Base-by-base conservation (phyloP, 2,113 vertebrate genomes). In the Himantopus leucocephalus region DNA sequence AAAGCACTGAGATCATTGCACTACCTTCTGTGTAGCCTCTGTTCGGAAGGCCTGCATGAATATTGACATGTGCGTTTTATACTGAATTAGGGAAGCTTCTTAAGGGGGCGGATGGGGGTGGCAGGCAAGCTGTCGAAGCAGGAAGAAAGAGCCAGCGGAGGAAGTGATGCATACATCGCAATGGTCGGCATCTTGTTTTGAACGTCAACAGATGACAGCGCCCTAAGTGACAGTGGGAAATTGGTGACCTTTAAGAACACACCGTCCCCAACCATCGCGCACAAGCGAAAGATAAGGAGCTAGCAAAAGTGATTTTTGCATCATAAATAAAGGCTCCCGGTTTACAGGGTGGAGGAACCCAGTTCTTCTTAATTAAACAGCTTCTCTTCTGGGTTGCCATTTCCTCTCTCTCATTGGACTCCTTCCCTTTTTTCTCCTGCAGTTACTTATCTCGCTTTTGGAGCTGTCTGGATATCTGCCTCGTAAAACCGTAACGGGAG, bases 141-240 rank as follows among this genome's bases (percentile, higher is more conserved):
- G 98, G 98, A 98, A 98, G 97, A 97, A 52, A 5, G 88, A 97
- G 96, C 96, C 98, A 79, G 90, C 27, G 81, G 90, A 98, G 97
- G 97, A 98, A 98, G 96, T 97, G 97, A 98, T 97, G 98, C 94
- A 95, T 63, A 94, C 70, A 82, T 8, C 26, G 68, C 88, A 73
- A 97, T 86, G 85, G 98, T 96, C 56, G 79, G 88, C 71, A 96
- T 92, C 94, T 96, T 96, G 85, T 94, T 95, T 84, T 91, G 96
- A 97, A 97, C 73, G 75, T 48, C 90, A 92, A 76, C 88, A 63
- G 45, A 68, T 24, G 92, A 90, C 79, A 72, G 26, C 30, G 90
- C 70, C 86, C 66, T 6, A 26, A 72, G 75, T 12, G 77, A 76
- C 84, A 78, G 86, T 24, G 78, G 58, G 89, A 80, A 88, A 85